Conservation (phyloP, 2,888 invertebrate species). For the Drosophila mayaguana region DNA sequence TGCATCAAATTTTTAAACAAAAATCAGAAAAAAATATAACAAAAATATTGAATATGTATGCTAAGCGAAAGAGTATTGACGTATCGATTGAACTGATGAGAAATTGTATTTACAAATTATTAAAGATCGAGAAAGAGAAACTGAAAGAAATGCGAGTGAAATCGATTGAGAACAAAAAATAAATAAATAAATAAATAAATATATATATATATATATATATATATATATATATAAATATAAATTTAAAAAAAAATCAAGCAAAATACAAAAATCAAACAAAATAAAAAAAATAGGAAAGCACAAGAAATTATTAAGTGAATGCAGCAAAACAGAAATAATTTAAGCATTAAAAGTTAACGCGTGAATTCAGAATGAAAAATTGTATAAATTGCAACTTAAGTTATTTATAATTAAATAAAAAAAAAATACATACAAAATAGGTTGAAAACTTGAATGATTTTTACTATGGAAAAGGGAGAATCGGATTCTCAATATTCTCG, state of each 20-base stretch:
- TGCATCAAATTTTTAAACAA: slow-evolving; percentile 44
- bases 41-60: slow-evolving; percentile 40
- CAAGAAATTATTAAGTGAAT: slow-evolving; percentile 67
- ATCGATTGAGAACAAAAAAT: slow-evolving; percentile 65
- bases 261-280: not conserved
- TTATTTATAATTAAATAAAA: slow-evolving; percentile 85
- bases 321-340: slow-evolving; percentile 54
- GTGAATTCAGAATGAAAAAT: slow-evolving; percentile 59
- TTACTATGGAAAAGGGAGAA: not conserved
- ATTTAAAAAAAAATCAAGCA: not conserved
- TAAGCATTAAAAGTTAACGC: slow-evolving; percentile 66
- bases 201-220: no score
- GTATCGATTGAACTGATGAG: slow-evolving; percentile 29
- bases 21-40: slow-evolving; percentile 1
- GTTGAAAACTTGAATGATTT: slow-evolving; percentile 45
- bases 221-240: not conserved
- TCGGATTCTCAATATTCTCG: not conserved
- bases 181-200: not conserved
- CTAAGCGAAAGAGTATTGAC: slow-evolving; percentile 46
- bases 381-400: slow-evolving; percentile 84
- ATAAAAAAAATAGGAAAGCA: slow-evolving; percentile 37
- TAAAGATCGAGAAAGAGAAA: slow-evolving; percentile 20
- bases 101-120: slow-evolving; percentile 50
- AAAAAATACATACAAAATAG: slow-evolving; percentile 76
- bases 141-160: slow-evolving; percentile 35